A percentile compares a stretch with the other conserved stretches of the same genome.
These are phyloP conservation scores for Napeogenes inachia DNA, from an alignment of 2,888 invertebrate genomes.

Conservation along the genomic window DNA sequence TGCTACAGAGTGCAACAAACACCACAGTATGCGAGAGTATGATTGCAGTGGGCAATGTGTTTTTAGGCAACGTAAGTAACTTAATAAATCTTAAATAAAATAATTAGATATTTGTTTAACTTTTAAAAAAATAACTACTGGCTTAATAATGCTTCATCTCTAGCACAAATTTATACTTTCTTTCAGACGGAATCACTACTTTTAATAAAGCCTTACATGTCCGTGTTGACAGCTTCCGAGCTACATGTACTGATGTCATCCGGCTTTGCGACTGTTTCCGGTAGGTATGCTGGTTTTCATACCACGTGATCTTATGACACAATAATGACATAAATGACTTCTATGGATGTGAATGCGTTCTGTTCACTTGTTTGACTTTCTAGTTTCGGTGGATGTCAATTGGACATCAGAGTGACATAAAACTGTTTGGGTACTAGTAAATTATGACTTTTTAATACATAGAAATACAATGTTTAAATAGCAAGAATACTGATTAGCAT, in stretches of 20 bases:
- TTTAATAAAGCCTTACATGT: constrained; percentile 90
- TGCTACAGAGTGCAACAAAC: constrained; percentile 79
- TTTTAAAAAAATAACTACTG: no score
- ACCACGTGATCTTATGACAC: neutral
- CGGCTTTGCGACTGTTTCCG: constrained; percentile 97
- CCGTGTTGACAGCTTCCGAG: constrained; percentile 92
- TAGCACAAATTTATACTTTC: neutral
- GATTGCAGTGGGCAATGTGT: constrained; percentile 94
- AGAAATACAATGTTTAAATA: no score
- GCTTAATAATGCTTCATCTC: neutral
- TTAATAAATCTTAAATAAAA: neutral
- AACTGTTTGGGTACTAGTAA: no score
- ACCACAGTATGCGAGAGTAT: constrained; percentile 97
- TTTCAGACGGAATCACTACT: constrained; percentile 92
- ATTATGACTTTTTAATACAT: no score
- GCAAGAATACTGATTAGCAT: no score
- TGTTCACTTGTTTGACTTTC: no score
- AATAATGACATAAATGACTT: neutral
- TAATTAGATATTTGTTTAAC: no score
- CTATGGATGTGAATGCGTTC: no score
- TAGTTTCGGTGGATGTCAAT: no score
- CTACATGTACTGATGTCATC: constrained; percentile 95
- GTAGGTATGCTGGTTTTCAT: constrained; percentile 55
- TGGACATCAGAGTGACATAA: no score
- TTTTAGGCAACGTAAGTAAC: constrained; percentile 89